Percentiles rank a stretch among this genome's conserved stretches.
Conservation (phyloP, 2,113 vertebrate genomes). For the Bos taurus region DNA sequence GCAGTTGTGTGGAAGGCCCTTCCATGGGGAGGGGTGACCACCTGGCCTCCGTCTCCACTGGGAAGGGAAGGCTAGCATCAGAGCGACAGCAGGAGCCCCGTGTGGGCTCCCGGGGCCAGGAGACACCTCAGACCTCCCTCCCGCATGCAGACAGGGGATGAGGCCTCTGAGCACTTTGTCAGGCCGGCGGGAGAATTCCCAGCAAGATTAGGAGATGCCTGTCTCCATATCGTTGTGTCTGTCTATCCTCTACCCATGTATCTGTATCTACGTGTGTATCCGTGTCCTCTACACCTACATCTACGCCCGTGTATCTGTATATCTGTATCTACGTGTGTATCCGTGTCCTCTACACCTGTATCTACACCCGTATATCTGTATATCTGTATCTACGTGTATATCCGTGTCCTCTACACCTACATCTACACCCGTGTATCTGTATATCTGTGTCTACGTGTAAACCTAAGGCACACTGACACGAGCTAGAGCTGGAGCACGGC, state of each 20-base stretch:
- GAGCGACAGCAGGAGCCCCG: background rate
- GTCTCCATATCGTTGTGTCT: accelerated
- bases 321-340: too few species aligned
- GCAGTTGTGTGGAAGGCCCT: too few species aligned
- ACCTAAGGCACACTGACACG: background rate
- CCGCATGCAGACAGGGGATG: background rate
- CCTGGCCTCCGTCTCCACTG: background rate
- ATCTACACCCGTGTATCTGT: accelerated
- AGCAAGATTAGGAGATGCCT: too few species aligned
- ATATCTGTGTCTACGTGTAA: accelerated
- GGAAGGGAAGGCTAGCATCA: background rate
- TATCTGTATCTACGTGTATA: too few species aligned
- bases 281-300: accelerated
- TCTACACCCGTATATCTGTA: too few species aligned
- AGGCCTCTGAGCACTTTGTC: background rate
- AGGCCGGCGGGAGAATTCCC: too few species aligned
- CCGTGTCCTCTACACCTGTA: too few species aligned
- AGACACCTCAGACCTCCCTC: background rate
- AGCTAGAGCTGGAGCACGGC: background rate
- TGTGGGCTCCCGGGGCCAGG: background rate
- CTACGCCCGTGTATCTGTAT: too few species aligned
- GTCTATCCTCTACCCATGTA: accelerated
- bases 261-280: accelerated
- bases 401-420: background rate
- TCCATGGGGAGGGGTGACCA: background rate